Base-by-base conservation (phyloP, 2,797 vertebrate species). In the Coendou prehensilis region DNA sequence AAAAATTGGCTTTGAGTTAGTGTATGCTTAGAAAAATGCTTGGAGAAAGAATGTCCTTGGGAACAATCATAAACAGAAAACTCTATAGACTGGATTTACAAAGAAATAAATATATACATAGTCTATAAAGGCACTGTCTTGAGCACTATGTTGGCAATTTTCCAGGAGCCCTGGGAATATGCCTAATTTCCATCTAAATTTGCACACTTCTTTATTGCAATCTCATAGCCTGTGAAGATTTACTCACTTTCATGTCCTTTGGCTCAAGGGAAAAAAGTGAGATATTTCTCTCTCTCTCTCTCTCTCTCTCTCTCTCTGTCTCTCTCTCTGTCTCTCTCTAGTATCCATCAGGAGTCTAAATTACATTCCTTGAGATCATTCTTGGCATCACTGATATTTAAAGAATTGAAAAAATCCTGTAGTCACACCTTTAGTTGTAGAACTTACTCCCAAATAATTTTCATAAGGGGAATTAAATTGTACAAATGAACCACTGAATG, bases 101-200 rank as follows among this genome's bases (percentile, higher is more conserved):
- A 97, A 97, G 95, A 98, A 97, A 98, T 97, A 98, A 96, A 97
- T 96, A 97, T 64, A 97, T 94, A 97, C 85, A 97, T 95, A 94
- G 87, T 96, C 96, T 97, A 94, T 97, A 96, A 98, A 97, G 90
- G 94, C 84, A 41, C 84, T 87, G 97, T 97, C 97, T 96, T 95
- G 97, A 96, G 89, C 96, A 2, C 94, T 98, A 95, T 96, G 97
- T 92, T 97, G 96, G 97, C 96, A 97, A 97, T 98, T 92, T 98
- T 96, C 98, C 98, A 95, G 94, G 96, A 98, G 98, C 97, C 96
- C 95, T 97, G 92, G 96, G 89, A 98, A 97, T 97, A 97, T 97
- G 97, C 96, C 98, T 98, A 98, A 98, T 97, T 98, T 98, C 97
- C 97, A 94, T 98, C 98, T 98, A 98, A 98, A 98, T 98, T 98